Evolutionary conservation across 2,113 vertebrate genomes (phyloP).

Genomic region (Atrichornis clamosus): DNA sequence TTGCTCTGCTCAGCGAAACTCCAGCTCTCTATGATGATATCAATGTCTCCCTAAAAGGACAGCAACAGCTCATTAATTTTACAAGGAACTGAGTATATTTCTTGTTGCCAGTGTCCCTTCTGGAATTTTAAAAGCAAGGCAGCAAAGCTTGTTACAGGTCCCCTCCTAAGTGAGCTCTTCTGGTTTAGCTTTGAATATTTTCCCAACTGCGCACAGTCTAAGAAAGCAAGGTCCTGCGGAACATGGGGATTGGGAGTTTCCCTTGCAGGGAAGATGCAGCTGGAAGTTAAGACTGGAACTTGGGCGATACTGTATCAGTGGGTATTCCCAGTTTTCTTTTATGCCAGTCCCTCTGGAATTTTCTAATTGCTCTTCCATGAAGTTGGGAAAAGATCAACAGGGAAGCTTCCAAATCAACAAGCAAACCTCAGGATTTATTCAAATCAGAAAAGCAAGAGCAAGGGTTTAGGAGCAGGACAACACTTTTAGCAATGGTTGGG

Average conservation of each 20-base stretch:
- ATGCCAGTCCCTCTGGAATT: background rate
- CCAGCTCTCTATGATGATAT: background rate
- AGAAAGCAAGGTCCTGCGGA: background rate
- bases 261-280: background rate
- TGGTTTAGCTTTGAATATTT: background rate
- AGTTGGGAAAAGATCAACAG: background rate
- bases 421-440: background rate
- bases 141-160: background rate
- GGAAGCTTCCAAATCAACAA: background rate
- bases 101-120: background rate
- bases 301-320: background rate
- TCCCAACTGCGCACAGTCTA: background rate
- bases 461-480: background rate
- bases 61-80: conserved; percentile 11
- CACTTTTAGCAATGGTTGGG: background rate
- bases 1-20: background rate
- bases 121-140: conserved; percentile 9
- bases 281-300: background rate
- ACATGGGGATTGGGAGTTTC: fast-evolving
- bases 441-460: background rate
- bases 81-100: background rate
- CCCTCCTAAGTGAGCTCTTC: background rate
- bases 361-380: background rate
- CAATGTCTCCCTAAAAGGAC: background rate
- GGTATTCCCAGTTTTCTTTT: background rate